A percentile compares a stretch with the other conserved stretches of the same genome.
Conservation (phyloP, 2,797 vertebrate species). For the Peromyscus melanophrys region DNA sequence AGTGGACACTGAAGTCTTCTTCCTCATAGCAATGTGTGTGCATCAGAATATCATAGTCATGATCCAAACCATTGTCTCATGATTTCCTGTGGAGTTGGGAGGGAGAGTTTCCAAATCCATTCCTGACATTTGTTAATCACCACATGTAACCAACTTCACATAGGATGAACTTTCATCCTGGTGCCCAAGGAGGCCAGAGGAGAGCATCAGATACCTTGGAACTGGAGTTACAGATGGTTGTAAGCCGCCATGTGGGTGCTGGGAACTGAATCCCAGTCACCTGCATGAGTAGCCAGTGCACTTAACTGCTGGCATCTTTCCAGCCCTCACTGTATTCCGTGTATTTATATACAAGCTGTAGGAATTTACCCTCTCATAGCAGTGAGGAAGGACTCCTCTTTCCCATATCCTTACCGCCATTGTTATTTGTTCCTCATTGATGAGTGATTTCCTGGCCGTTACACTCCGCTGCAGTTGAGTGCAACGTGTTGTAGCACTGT, state of each 20-base stretch:
- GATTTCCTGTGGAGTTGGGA: not conserved
- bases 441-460: not conserved
- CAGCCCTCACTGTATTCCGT: not conserved
- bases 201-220: not conserved
- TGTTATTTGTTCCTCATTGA: not conserved
- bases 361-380: not conserved
- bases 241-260: not conserved
- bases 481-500: not conserved
- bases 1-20: not conserved
- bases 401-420: not conserved
- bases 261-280: not conserved
- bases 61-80: not conserved
- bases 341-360: not conserved
- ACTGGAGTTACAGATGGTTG: not conserved
- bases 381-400: not conserved
- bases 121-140: conserved; percentile 10
- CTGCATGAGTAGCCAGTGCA: not conserved
- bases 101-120: not conserved
- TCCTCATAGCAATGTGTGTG: not conserved
- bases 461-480: not conserved
- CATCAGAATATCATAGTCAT: not conserved
- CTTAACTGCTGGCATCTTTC: not conserved
- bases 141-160: not conserved
- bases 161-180: not conserved
- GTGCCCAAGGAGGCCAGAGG: not conserved